Evolutionary conservation across 2,888 invertebrate genomes (phyloP).

Genomic region (Fissipunctia ypsillon): DNA sequence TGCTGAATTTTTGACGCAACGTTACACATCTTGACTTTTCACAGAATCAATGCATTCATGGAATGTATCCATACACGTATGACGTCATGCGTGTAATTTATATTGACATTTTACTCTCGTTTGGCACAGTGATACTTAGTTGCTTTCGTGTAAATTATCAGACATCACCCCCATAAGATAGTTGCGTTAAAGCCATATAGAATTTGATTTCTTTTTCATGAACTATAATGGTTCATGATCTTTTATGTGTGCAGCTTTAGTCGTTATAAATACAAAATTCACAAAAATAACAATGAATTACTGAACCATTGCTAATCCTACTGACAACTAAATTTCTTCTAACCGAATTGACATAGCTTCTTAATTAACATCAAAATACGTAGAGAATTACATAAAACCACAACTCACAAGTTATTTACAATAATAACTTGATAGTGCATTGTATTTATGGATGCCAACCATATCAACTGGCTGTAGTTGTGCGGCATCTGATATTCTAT

Average conservation of each 20-base stretch:
- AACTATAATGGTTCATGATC: background rate
- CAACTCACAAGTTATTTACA: background rate
- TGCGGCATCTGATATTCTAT: background rate
- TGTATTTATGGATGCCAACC: background rate
- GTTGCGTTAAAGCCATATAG: background rate
- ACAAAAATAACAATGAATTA: background rate
- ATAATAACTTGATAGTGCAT: constrained; percentile 22
- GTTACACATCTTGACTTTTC: constrained; percentile 79
- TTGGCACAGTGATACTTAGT: background rate
- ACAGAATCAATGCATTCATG: constrained; percentile 73
- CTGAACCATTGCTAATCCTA: background rate
- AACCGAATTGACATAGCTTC: constrained; percentile 7
- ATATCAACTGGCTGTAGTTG: background rate
- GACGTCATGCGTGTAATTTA: constrained; percentile 30
- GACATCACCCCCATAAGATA: background rate
- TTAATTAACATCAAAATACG: constrained; percentile 11
- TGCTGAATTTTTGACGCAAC: constrained; percentile 81
- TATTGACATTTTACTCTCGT: constrained; percentile 1
- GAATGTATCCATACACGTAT: too few species aligned
- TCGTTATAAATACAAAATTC: background rate
- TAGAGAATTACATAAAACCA: constrained; percentile 21
- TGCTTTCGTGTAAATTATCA: background rate
- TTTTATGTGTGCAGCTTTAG: background rate
- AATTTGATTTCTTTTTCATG: background rate
- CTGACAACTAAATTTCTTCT: background rate